Conservation (phyloP, 2,113 vertebrate species). For the Hippocampus abdominalis region DNA sequence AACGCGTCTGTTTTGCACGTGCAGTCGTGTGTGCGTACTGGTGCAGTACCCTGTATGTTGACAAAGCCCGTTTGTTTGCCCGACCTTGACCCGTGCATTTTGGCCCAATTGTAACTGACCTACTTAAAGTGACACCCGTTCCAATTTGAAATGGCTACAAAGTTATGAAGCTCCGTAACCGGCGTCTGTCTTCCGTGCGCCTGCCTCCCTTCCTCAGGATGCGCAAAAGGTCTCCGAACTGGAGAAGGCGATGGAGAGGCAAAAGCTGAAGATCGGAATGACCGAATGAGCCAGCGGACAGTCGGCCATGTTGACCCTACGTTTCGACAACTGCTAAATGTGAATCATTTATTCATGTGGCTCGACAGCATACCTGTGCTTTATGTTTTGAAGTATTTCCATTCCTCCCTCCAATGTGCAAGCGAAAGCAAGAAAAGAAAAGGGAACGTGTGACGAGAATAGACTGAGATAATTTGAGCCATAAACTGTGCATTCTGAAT, state of each 20-base stretch:
- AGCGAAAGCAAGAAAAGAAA: not conserved
- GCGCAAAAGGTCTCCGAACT: constrained; percentile 68
- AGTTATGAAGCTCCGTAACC: too few species aligned
- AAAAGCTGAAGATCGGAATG: constrained; percentile 76
- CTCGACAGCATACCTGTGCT: not conserved
- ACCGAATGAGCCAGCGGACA: constrained; percentile 5
- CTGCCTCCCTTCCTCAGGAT: constrained; percentile 42
- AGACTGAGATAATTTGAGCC: not conserved
- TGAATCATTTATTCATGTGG: not conserved
- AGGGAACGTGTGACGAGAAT: not conserved
- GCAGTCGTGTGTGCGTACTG: not conserved
- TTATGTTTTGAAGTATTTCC: constrained; percentile 1
- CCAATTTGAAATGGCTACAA: not conserved
- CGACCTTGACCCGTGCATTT: constrained; percentile 34
- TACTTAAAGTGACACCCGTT: constrained; percentile 5
- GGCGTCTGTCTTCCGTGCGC: not conserved
- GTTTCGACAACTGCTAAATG: not conserved
- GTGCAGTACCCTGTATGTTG: constrained; percentile 7
- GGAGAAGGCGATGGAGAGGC: constrained; percentile 76
- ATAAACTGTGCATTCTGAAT: not conserved
- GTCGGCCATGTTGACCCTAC: not conserved
- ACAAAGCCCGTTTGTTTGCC: constrained; percentile 34
- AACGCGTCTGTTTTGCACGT: not conserved
- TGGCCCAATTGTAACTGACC: constrained; percentile 18
- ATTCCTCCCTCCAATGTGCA: not conserved